Base-by-base conservation (phyloP, 2,888 invertebrate genomes). In the Drosophila formosana region DNA sequence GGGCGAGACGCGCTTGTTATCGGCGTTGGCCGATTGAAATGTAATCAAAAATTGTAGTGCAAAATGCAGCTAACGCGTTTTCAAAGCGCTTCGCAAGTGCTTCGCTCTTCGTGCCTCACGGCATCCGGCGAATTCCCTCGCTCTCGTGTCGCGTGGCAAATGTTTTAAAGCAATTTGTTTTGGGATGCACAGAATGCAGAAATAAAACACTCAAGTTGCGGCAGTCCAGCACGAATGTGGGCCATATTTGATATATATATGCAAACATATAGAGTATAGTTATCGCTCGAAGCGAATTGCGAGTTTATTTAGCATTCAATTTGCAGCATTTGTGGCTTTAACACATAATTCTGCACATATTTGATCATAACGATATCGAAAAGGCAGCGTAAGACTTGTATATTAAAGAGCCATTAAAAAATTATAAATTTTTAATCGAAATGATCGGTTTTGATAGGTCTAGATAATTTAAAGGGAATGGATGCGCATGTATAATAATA, bases 21-120 rank as follows among this genome's bases (percentile, higher is more conserved):
- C 45, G 50, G 34, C 39, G 28, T n/a, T 39, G 23, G 47, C 13
- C 63, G 70, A 79, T 82, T 82, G 74, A 82, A 85, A 80, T 82
- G 77, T 80, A 85, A 88, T 80, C 86, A 73, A 68, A 80, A 77
- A 85, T 69, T 76, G 73, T 70, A 58, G 58, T 69, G 58, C 45
- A 74, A 13, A 66, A 66, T 79, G 65, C 85, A 71, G 58, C 76
- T 70, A 81, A 70, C 76, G 71, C 75, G 71, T 49, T 77, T 69
- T 66, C 64, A 72, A 74, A 87, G 68, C 71, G 51, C 66, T 53
- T 45, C 28, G 18, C 58, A 58, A 66, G 51, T 70, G 62, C 53
- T 49, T 39, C 23, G 32, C 65, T 41, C 37, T 55, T 52, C 30
- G 41, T 47, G 55, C 62, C 23, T 6, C 64, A 46, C 28, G 58